phyloP scores from a whole-genome alignment of 2,113 vertebrate species.

The Hippocampus abdominalis region DNA sequence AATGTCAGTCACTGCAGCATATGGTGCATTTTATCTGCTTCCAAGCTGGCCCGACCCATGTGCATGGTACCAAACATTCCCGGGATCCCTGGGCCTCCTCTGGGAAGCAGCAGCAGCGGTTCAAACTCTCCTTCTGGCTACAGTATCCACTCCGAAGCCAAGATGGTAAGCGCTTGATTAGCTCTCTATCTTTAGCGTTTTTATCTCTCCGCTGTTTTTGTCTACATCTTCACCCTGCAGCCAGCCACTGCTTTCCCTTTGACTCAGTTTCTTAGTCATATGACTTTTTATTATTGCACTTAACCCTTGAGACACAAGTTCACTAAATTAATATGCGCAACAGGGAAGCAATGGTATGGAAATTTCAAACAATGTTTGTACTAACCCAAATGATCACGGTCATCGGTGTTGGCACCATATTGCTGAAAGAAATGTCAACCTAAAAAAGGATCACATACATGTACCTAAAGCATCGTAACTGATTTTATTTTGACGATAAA shows the following conservation, averaged over 20 bases:
- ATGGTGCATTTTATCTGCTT: constrained; percentile 28
- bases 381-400: neutral
- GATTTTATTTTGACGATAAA: neutral
- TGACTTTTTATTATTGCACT: constrained; percentile 50
- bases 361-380: neutral
- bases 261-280: constrained; percentile 48
- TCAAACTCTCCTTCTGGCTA: constrained; percentile 89
- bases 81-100: constrained; percentile 92
- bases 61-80: constrained; percentile 95
- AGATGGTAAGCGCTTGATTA: constrained; percentile 83
- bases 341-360: neutral
- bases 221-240: constrained; percentile 43
- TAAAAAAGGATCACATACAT: neutral
- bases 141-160: constrained; percentile 86
- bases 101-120: constrained; percentile 83
- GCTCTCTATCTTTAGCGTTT: constrained; percentile 35
- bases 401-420: neutral
- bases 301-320: constrained; percentile 25
- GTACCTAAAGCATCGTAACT: neutral
- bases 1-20: neutral
- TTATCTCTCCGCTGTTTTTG: constrained; percentile 40
- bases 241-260: constrained; percentile 18
- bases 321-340: neutral
- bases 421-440: neutral
- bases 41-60: constrained; percentile 87